phyloP scores from a whole-genome alignment of 1,140 invertebrate species.

The Kradibia gibbosae region DNA sequence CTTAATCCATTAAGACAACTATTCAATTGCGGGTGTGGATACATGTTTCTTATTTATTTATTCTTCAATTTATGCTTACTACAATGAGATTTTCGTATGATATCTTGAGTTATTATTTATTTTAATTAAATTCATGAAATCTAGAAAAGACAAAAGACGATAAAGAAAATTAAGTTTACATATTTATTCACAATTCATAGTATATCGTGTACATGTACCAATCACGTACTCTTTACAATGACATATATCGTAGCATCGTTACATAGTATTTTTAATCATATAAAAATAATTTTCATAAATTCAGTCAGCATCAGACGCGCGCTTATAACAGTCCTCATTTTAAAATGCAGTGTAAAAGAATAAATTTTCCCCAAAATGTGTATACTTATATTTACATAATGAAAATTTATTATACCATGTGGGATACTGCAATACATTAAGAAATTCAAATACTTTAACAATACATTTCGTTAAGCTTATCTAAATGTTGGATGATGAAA shows the following conservation, averaged over 20 bases:
- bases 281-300: constrained; percentile 57
- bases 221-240: constrained; percentile 47
- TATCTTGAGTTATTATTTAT: not conserved
- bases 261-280: constrained; percentile 34
- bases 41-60: constrained; percentile 34
- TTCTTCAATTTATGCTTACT: not conserved
- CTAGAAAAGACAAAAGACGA: constrained; percentile 17
- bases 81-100: constrained; percentile 13
- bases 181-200: constrained; percentile 57
- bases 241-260: constrained; percentile 17
- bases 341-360: constrained; percentile 10
- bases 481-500: constrained; percentile 23
- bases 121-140: not conserved
- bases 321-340: constrained; percentile 30
- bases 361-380: constrained; percentile 23
- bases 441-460: constrained; percentile 29
- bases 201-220: constrained; percentile 53
- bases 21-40: constrained; percentile 42
- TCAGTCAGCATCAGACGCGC: constrained; percentile 54
- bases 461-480: constrained; percentile 32
- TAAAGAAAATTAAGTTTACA: constrained; percentile 17
- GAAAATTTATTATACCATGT: constrained; percentile 16
- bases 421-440: constrained; percentile 1
- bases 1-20: constrained; percentile 32
- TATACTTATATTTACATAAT: constrained; percentile 34